Conservation (phyloP, 1,140 invertebrate species). For the Zophobas morio region DNA sequence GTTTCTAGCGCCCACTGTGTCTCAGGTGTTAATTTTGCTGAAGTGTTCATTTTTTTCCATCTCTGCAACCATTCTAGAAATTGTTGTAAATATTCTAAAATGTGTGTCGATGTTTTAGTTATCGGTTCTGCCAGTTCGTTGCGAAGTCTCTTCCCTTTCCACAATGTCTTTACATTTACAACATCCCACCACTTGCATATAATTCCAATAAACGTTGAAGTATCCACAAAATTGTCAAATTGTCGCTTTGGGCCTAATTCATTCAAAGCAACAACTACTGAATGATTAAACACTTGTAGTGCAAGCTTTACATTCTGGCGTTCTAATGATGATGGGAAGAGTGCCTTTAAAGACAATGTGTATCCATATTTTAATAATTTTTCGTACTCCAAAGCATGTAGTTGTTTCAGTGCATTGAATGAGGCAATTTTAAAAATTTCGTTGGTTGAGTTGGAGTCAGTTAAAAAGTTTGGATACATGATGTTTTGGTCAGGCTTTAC, state of each 20-base stretch:
- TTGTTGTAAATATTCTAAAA: too few relatives aligned
- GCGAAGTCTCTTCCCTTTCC: not conserved
- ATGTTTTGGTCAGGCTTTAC: slow-evolving; percentile 25
- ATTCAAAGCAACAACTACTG: not conserved
- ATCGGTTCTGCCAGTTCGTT: slow-evolving; percentile 12
- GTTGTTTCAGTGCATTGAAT: slow-evolving; percentile 28
- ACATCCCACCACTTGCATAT: slow-evolving; percentile 40
- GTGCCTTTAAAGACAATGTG: slow-evolving; percentile 33
- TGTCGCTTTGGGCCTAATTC: slow-evolving; percentile 19
- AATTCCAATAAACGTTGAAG: slow-evolving; percentile 28
- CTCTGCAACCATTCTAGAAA: too few relatives aligned
- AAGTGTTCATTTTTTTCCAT: too few relatives aligned
- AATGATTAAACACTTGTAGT: slow-evolving; percentile 30
- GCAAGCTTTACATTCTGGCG: slow-evolving; percentile 46
- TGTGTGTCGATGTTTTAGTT: too few relatives aligned
- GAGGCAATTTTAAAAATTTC: slow-evolving; percentile 40
- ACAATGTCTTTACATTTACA: slow-evolving; percentile 38
- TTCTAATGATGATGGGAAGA: slow-evolving; percentile 41
- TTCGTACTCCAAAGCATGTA: slow-evolving; percentile 19
- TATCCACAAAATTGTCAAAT: slow-evolving; percentile 27
- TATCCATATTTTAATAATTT: slow-evolving; percentile 48
- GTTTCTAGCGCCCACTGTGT: too few relatives aligned
- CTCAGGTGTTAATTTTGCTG: too few relatives aligned
- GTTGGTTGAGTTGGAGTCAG: not conserved
- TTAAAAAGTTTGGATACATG: not conserved